Evolutionary conservation across 2,888 invertebrate species (phyloP), one percentile per base, ranked within the genome.

Genomic region (Drosophila birchii): DNA sequence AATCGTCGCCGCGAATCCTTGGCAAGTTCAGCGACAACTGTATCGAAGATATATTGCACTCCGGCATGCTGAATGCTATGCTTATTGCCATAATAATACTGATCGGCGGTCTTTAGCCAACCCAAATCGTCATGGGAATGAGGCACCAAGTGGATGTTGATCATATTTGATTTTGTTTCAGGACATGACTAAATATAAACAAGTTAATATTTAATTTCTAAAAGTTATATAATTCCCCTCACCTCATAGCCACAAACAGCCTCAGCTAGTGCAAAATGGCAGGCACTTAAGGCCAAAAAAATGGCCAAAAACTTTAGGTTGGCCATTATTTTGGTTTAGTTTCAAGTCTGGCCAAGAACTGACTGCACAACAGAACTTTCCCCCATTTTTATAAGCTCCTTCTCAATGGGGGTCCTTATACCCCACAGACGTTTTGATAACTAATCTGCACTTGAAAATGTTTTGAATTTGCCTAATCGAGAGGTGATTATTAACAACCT

Each of bases 81-180:
- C 94, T 94, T 90, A 95, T 96, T 95, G 78, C 97, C 97, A 91
- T 96, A 98, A 88, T 96, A 98, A 90, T 98, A 98, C 91, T 98
- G 97, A 91, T 98, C 98, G 0, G 98, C 96, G 0, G 98, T 98
- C 93, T 98, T 97, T 34, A 98, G 92, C 98, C 98, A 98, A 45
- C 98, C 98, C 1, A 98, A 97, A 90, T 98, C 98, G 88, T 98
- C 97, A 88, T 98, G 98, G 0, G 97, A 96, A 90, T 98, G 98
- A 0, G 98, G 95, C 0, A 96, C 95, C 2, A 98, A 93, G 89
- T 98, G 98, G 0, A 98, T 96, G 90, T 97, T 98, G 16, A 98
- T 91, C 90, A 95, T 94, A 0, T 94, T 94, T 0, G 93, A 90
- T 73, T 95, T 94, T 0, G 94, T 91, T 36, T 92, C 90, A 0